Conservation (phyloP, 1,140 invertebrate genomes). For the Orius insidiosus region DNA sequence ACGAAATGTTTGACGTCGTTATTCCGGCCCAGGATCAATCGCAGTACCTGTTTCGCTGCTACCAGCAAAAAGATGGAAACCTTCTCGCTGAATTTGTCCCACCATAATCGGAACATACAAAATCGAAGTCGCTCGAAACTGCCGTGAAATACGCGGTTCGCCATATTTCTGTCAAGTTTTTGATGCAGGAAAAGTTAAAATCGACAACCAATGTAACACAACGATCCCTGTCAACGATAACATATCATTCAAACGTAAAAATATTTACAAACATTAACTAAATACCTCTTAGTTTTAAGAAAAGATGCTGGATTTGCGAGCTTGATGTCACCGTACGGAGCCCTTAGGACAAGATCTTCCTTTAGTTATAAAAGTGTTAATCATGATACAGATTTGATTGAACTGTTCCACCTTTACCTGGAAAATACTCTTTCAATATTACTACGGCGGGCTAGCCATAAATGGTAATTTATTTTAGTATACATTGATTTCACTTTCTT, state of each 20-base stretch:
- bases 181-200: slow-evolving; percentile 61
- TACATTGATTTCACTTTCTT: slow-evolving; percentile 11
- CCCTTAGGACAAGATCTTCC: slow-evolving; percentile 76
- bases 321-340: slow-evolving; percentile 75
- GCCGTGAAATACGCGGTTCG: slow-evolving; percentile 80
- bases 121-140: slow-evolving; percentile 79
- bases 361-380: slow-evolving; percentile 57
- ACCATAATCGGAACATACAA: slow-evolving; percentile 55
- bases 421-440: slow-evolving; percentile 75
- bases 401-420: slow-evolving; percentile 69
- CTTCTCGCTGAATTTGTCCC: slow-evolving; percentile 84
- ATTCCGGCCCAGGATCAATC: slow-evolving; percentile 73
- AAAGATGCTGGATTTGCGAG: slow-evolving; percentile 78
- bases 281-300: slow-evolving; percentile 73
- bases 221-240: slow-evolving; percentile 68
- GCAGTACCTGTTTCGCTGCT: slow-evolving; percentile 85
- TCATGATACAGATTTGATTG: slow-evolving; percentile 56
- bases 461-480: slow-evolving; percentile 16
- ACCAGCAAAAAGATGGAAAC: slow-evolving; percentile 87
- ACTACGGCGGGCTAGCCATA: slow-evolving; percentile 63
- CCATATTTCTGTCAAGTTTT: slow-evolving; percentile 92
- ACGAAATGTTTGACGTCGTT: slow-evolving; percentile 83
- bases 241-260: slow-evolving; percentile 62
- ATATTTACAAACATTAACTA: too few species aligned
- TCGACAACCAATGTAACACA: slow-evolving; percentile 55